Evolutionary conservation across 2,888 invertebrate species (phyloP).

Genomic region (Cephonodes hylas): DNA sequence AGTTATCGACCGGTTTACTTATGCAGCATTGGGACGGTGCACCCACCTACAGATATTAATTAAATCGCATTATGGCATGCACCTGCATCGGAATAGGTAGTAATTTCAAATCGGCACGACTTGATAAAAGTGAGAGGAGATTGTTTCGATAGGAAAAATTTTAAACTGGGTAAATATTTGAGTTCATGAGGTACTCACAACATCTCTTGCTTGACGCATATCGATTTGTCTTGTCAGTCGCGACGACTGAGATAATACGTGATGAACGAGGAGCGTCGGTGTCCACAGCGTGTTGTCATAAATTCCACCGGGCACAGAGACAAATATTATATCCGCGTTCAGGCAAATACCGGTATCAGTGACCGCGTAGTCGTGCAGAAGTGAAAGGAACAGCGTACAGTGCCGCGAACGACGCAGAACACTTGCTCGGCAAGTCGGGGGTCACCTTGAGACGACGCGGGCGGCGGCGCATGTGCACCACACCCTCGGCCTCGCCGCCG

Average conservation of each 20-base stretch:
- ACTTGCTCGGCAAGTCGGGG: conserved; percentile 61
- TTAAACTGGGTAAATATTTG: conserved; percentile 48
- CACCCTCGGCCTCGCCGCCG: conserved; percentile 63
- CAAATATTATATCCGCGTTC: conserved; percentile 60
- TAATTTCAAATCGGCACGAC: not conserved
- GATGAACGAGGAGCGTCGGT: conserved; percentile 76
- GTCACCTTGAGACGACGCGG: conserved; percentile 73
- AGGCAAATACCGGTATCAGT: conserved; percentile 59
- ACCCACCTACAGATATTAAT: not conserved
- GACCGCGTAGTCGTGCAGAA: conserved; percentile 47
- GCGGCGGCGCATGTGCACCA: conserved; percentile 76
- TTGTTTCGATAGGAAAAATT: conserved; percentile 37
- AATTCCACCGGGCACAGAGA: conserved; percentile 60
- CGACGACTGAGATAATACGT: conserved; percentile 72
- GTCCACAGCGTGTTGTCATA: conserved; percentile 78
- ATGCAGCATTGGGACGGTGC: not conserved
- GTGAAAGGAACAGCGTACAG: conserved; percentile 68
- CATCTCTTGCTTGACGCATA: conserved; percentile 78
- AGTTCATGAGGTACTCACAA: conserved; percentile 59
- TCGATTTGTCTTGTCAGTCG: conserved; percentile 77
- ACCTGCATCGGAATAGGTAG: not conserved
- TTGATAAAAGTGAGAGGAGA: no score
- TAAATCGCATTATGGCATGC: not conserved
- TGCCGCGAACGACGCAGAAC: conserved; percentile 49
- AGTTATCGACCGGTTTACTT: not conserved